phyloP scores from a whole-genome alignment of 2,797 vertebrate species.

The Peromyscus nudipes region DNA sequence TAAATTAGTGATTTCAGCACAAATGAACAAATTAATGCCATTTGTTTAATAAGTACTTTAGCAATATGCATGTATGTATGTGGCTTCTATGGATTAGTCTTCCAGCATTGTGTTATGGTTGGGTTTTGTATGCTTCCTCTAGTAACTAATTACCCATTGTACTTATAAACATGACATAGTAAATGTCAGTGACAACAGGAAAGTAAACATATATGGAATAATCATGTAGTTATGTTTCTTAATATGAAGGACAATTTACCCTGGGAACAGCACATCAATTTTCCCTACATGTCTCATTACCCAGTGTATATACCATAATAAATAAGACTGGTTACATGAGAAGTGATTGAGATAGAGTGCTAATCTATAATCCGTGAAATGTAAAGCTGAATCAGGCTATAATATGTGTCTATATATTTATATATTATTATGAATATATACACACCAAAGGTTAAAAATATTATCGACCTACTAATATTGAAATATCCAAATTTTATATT shows the following conservation, averaged over 20 bases:
- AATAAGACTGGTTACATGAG: not conserved
- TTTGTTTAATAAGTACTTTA: not conserved
- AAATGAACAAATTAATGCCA: not conserved
- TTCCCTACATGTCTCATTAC: not conserved
- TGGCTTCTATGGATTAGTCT: not conserved
- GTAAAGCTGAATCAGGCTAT: not conserved
- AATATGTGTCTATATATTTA: not conserved
- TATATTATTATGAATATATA: not conserved
- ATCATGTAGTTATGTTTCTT: not conserved
- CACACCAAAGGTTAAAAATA: not conserved
- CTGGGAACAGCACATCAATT: not conserved
- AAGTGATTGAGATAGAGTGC: not conserved
- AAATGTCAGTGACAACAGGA: conserved; percentile 17
- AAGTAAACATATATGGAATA: not conserved
- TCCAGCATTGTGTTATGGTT: not conserved
- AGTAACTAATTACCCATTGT: not conserved
- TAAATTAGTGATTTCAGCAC: conserved; percentile 1
- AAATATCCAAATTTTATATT: not conserved
- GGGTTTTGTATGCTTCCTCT: not conserved
- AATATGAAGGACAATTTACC: not conserved
- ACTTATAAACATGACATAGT: not conserved
- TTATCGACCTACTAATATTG: not conserved
- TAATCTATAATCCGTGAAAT: not conserved
- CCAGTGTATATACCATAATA: not conserved
- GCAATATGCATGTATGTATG: not conserved